phyloP scores from a whole-genome alignment of 2,888 invertebrate genomes.

The Synergus itoensis region DNA sequence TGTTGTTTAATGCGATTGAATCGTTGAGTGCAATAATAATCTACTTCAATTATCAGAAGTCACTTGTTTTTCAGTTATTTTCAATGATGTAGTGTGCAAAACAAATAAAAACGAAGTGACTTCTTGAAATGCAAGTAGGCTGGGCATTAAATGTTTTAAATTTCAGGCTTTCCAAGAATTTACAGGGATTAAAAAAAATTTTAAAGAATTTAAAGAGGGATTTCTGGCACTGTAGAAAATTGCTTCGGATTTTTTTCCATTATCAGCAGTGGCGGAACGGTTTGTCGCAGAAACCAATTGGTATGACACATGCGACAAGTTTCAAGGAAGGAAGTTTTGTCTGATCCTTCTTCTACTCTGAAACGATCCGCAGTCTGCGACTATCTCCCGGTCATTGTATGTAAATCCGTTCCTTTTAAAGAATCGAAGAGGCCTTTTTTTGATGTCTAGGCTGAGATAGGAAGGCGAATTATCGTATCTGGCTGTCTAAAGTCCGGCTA shows the following conservation, averaged over 20 bases:
- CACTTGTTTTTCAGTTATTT: too few relatives aligned
- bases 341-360: conserved; percentile 48
- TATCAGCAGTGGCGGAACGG: background rate
- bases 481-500: conserved; percentile 58
- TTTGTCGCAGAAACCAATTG: conserved; percentile 52
- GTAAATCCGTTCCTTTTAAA: conserved; percentile 73
- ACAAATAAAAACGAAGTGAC: too few relatives aligned
- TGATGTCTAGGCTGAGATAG: conserved; percentile 74
- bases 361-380: conserved; percentile 57
- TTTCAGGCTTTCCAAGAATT: too few relatives aligned
- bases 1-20: background rate
- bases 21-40: background rate
- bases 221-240: too few relatives aligned
- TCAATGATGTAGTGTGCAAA: too few relatives aligned
- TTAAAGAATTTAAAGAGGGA: too few relatives aligned
- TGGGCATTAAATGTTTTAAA: too few relatives aligned
- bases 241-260: too few relatives aligned
- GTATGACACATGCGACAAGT: conserved; percentile 52
- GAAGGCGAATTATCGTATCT: conserved; percentile 62
- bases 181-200: too few relatives aligned
- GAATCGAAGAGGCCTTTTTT: conserved; percentile 73
- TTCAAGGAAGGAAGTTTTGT: conserved; percentile 64
- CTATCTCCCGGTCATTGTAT: conserved; percentile 75
- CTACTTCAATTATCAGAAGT: too few relatives aligned
- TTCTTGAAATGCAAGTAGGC: too few relatives aligned